These are phyloP conservation scores for Nesogale talazaci DNA, from an alignment of 2,113 vertebrate genomes.

Conservation along the genomic window DNA sequence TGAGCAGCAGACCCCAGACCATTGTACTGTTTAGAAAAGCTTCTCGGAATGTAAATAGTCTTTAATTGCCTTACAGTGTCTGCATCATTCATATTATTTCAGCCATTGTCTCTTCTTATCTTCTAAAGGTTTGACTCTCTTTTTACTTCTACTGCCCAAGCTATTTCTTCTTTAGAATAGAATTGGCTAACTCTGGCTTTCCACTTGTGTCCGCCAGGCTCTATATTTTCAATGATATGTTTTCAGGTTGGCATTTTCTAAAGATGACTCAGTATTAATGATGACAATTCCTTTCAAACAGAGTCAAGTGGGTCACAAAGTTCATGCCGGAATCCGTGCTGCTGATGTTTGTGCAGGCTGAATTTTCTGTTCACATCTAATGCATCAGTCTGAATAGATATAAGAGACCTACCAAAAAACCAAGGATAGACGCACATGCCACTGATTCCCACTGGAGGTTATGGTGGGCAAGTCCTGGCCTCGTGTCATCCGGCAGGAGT, in stretches of 20 bases:
- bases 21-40: not conserved
- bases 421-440: constrained; percentile 16
- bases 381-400: constrained; percentile 56
- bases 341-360: not conserved
- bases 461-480: not conserved
- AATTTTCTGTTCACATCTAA: not conserved
- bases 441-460: constrained; percentile 55
- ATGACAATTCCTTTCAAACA: constrained; percentile 12
- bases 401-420: constrained; percentile 57
- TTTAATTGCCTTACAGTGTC: not conserved
- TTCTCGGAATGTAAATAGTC: not conserved
- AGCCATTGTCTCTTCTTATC: not conserved
- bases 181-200: not conserved
- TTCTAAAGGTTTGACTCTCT: not conserved
- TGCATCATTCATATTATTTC: not conserved
- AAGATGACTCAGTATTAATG: not conserved
- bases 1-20: not conserved
- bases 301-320: not conserved
- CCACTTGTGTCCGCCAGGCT: not conserved
- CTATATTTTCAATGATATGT: constrained; percentile 15
- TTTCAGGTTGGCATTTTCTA: constrained; percentile 5
- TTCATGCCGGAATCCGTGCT: not conserved
- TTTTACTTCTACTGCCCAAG: not conserved
- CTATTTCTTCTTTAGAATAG: constrained; percentile 8
- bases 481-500: constrained; percentile 52